phyloP scores from a whole-genome alignment of 2,113 vertebrate species.

The Vidua chalybeata region DNA sequence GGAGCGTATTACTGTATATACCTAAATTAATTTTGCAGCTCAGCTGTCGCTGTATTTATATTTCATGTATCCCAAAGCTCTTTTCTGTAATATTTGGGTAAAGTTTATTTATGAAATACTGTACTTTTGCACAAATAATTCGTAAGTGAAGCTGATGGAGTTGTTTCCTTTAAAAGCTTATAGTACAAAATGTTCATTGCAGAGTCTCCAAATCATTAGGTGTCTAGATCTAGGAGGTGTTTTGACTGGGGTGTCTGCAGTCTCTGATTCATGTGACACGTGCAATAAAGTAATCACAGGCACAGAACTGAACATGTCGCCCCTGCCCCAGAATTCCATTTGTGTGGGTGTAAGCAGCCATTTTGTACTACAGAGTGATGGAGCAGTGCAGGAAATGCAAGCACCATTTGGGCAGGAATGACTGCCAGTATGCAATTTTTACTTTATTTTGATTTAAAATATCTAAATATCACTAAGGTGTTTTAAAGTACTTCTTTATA shows the following conservation, averaged over 20 bases:
- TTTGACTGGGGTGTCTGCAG: background rate
- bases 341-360: background rate
- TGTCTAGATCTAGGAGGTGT: slow-evolving; percentile 35
- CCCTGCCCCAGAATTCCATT: slow-evolving; percentile 33
- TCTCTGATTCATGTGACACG: background rate
- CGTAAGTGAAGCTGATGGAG: slow-evolving; percentile 48
- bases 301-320: background rate
- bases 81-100: slow-evolving; percentile 44
- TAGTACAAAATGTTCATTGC: slow-evolving; percentile 12
- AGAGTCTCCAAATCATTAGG: background rate
- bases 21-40: slow-evolving; percentile 32
- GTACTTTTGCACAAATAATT: slow-evolving; percentile 51
- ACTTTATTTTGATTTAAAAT: background rate
- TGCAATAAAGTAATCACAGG: slow-evolving; percentile 6
- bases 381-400: background rate
- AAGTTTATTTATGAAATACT: slow-evolving; percentile 51
- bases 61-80: slow-evolving; percentile 36
- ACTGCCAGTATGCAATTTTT: slow-evolving; percentile 8
- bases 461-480: background rate
- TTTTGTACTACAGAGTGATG: background rate
- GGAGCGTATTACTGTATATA: background rate
- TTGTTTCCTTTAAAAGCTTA: slow-evolving; percentile 34
- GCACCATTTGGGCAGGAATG: background rate
- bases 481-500: slow-evolving; percentile 6
- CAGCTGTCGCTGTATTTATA: slow-evolving; percentile 42